Base-by-base conservation (phyloP, 2,113 vertebrate genomes). In the Macrotis lagotis region DNA sequence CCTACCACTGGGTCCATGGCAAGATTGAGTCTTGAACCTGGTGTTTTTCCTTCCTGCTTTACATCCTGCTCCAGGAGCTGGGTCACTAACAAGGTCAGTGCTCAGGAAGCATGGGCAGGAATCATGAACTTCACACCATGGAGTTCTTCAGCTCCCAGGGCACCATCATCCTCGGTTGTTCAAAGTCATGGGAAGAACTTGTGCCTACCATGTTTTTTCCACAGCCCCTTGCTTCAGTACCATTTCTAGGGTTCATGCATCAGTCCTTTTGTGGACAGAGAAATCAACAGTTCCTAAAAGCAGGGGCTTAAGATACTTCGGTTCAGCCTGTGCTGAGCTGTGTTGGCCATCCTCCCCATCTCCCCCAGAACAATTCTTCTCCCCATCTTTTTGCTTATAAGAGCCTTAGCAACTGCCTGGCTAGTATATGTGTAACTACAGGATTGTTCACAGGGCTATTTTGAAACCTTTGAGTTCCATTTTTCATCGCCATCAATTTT, bases 401-500 rank as follows among this genome's bases (percentile, higher is more conserved):
- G 37, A 96, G 51, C 1, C 89, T 74, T 50, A 83, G 49, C 94
- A 91, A 51, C 31, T 53, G 88, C 48, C 0, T 47, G n/a, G 74
- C 89, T 52, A 37, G 55, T 44, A 19, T 90, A 37, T 50, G 48
- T 48, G 0, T 74, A 50, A n/a, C 48, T 90, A n/a, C 47, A 51
- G 91, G 24, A 91, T 96, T 91, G 7, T 90, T 97, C 95, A 91
- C 50, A 91, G 88, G 91, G 0, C 0, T n/a, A n/a, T 0, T 1
- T 91, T 0, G 88, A 51, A 96, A 96, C 96, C 55, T 88, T 59
- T 50, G 4, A 91, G 44, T 95, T 3, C 50, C 6, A 0, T 95
- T 96, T 94, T 47, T 48, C 88, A 24, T 91, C 8, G 26, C 96
- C 93, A 55, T 88, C 48, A 94, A 50, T 50, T 93, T 74, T 95